Base-by-base conservation (phyloP, 1,140 invertebrate genomes). In the Coenobita brevimanus region DNA sequence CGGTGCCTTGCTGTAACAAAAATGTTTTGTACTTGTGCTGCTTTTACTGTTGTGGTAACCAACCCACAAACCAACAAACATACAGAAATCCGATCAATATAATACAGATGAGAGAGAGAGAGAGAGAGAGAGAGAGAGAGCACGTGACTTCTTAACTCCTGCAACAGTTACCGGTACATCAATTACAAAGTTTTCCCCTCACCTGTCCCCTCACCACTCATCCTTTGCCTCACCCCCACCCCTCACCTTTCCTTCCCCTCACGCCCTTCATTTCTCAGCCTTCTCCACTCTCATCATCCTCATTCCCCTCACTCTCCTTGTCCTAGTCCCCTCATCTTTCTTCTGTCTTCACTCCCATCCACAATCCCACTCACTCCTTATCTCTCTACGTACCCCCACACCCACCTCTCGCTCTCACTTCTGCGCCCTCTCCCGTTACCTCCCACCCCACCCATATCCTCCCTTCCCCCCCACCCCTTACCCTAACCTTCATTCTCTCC, bases 101-200 rank as follows among this genome's bases (percentile, higher is more conserved):
- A 36, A n/a, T 15, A 30, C 6, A 33, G n/a, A 33, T 24, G 64
- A 24, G 64, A 24, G n/a, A 67, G 6, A 24, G 64, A 67, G 64
- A 67, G 64, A 67, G 64, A 67, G 64, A 67, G n/a, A 67, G 64
- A 67, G 8, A 67, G 64, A 67, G 8, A 36, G 69, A 4, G 4
- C 17, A 3, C 6, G 24, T 73, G 69, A 73, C 69, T 73, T 73
- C 69, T 73, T 41, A 73, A 73, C 69, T 73, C 69, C 30, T 13
- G n/a, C 17, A 33, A 73, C n/a, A n/a, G n/a, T n/a, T n/a, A 73
- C 69, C 27, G 69, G 27, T 73, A 73, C 27, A 73, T 73, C 41
- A 73, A 73, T 73, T 73, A 73, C n/a, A 73, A 73, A 33, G 24
- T 50, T 57, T 54, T 43, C 50, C 30, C 50, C 33, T 76, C 41